These are phyloP conservation scores for Alentia gelatinosa DNA, from an alignment of 2,888 invertebrate species.

Conservation along the genomic window DNA sequence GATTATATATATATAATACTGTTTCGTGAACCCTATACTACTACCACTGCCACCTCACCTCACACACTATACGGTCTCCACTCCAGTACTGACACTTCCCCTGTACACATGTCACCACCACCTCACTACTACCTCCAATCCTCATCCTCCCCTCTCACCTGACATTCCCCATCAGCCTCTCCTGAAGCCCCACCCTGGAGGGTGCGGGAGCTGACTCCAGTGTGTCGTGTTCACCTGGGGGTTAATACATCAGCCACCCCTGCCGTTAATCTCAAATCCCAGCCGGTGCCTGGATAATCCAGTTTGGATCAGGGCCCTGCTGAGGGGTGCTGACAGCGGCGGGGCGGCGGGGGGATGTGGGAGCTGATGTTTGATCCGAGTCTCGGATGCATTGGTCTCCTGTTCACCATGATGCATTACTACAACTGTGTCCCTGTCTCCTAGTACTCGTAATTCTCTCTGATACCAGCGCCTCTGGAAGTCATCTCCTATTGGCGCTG, in stretches of 20 bases:
- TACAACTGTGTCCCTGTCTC: neutral
- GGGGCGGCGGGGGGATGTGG: neutral
- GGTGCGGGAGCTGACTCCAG: neutral
- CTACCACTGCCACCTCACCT: neutral
- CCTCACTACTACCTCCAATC: neutral
- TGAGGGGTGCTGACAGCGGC: neutral
- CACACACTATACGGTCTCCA: neutral
- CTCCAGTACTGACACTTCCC: neutral
- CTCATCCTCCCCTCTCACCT: neutral
- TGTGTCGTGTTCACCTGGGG: slow-evolving; percentile 8
- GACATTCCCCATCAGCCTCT: neutral
- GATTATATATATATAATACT: neutral
- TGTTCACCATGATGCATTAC: neutral
- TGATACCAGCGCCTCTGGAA: neutral
- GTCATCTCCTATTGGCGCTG: neutral
- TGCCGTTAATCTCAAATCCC: neutral
- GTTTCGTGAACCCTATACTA: neutral
- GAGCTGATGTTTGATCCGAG: slow-evolving; percentile 1
- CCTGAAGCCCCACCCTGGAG: neutral
- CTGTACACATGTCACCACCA: neutral
- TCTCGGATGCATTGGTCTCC: neutral
- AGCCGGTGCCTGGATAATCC: slow-evolving; percentile 7
- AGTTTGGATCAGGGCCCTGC: neutral
- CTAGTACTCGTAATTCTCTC: neutral
- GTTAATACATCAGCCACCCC: slow-evolving; percentile 3